Evolutionary conservation across 35 echinoderm and acorn worm species (phyloP).

Genomic region (Amphiura filiformis): DNA sequence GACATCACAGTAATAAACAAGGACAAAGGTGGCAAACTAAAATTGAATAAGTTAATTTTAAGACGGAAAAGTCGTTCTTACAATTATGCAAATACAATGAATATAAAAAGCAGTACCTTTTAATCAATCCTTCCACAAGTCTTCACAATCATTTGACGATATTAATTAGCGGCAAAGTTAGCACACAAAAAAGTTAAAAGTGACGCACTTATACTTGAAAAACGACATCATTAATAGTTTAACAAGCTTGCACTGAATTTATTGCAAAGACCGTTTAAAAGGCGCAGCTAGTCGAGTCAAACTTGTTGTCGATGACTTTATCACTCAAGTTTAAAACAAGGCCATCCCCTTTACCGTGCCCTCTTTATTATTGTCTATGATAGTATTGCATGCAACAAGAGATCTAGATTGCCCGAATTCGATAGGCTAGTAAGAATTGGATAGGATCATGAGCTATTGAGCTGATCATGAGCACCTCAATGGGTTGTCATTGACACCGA

Average conservation of each 20-base stretch:
- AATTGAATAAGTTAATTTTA: no score
- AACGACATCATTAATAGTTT: conserved; percentile 6
- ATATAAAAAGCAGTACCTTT: no score
- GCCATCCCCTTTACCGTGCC: background rate
- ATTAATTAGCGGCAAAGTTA: no score
- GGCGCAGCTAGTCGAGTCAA: background rate
- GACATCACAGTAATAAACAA: no score
- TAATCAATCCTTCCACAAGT: no score
- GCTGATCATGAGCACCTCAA: background rate
- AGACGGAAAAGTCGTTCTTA: no score
- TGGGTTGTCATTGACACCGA: background rate
- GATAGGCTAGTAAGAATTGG: background rate
- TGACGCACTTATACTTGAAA: no score
- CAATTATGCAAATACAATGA: no score
- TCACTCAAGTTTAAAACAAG: background rate
- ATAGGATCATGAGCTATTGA: background rate
- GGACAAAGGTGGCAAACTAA: no score
- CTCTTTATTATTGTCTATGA: conserved; percentile 3
- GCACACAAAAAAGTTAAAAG: no score
- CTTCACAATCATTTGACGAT: no score
- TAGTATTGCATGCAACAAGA: conserved; percentile 1
- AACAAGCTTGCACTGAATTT: background rate
- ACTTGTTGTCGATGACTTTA: background rate
- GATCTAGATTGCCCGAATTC: background rate
- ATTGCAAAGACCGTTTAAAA: background rate